Conservation (phyloP, 2,797 vertebrate species). For the Dendrocincla fuliginosa region DNA sequence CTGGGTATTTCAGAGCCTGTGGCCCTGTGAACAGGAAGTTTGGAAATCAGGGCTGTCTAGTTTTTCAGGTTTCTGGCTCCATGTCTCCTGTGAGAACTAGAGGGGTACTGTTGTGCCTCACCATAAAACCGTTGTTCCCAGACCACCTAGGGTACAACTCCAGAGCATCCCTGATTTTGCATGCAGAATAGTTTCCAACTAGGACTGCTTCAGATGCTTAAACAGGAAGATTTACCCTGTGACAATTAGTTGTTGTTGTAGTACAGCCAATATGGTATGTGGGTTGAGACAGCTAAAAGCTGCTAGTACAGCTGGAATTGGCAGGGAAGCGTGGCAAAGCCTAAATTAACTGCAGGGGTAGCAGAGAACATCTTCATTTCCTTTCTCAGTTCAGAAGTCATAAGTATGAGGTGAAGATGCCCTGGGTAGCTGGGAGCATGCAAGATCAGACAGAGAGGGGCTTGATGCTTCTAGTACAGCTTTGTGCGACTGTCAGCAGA, state of each 20-base stretch:
- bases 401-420: neutral
- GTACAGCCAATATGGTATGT: neutral
- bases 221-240: neutral
- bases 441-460: neutral
- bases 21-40: neutral
- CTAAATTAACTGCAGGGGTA: neutral
- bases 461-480: neutral
- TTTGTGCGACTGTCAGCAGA: neutral
- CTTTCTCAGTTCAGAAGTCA: neutral
- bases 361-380: neutral
- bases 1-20: neutral
- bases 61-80: neutral
- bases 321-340: constrained; percentile 2
- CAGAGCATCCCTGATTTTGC: neutral
- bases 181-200: neutral
- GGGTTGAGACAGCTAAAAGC: constrained; percentile 28
- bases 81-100: neutral
- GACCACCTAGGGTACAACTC: neutral
- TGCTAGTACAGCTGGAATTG: neutral
- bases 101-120: neutral
- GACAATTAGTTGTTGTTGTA: neutral
- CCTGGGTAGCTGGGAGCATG: neutral
- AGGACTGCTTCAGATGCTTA: neutral
- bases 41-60: fast-evolving
- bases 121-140: neutral